These are phyloP conservation scores for Amphipoea lucens DNA, from an alignment of 2,888 invertebrate species.

Conservation along the genomic window DNA sequence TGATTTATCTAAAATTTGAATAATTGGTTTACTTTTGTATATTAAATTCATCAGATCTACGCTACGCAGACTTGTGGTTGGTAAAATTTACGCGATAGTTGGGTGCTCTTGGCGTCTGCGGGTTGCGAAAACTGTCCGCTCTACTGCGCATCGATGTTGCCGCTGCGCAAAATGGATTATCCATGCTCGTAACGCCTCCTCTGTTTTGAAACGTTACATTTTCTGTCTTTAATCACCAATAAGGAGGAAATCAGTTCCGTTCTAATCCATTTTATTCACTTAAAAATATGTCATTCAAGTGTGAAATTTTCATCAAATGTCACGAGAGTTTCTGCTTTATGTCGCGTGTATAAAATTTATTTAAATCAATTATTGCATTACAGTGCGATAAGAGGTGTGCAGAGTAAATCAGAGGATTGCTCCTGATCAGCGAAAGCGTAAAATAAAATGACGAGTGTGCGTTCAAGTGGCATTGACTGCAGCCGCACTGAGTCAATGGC, in stretches of 20 bases:
- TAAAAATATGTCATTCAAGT: slow-evolving; percentile 33
- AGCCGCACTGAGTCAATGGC: slow-evolving; percentile 65
- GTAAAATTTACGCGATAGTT: slow-evolving; percentile 52
- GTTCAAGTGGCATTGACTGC: slow-evolving; percentile 66
- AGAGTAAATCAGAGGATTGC: slow-evolving; percentile 20
- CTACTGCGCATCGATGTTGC: slow-evolving; percentile 83
- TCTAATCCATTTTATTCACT: slow-evolving; percentile 51
- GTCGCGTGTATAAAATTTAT: slow-evolving; percentile 1
- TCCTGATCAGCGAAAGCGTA: slow-evolving; percentile 52
- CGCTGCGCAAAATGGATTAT: slow-evolving; percentile 78
- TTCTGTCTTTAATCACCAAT: slow-evolving; percentile 49
- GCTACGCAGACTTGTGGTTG: slow-evolving; percentile 10
- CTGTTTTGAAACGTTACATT: slow-evolving; percentile 69
- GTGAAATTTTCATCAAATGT: slow-evolving; percentile 38
- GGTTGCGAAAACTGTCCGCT: slow-evolving; percentile 84
- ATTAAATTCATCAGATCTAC: neutral
- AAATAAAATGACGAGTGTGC: slow-evolving; percentile 46
- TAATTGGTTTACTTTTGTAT: slow-evolving; percentile 2
- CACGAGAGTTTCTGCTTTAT: slow-evolving; percentile 20
- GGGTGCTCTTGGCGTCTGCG: slow-evolving; percentile 71
- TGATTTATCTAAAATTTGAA: slow-evolving; percentile 1
- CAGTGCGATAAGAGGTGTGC: neutral
- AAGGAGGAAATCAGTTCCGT: slow-evolving; percentile 35
- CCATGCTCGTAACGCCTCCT: slow-evolving; percentile 75
- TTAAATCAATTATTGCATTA: slow-evolving; percentile 7